phyloP scores from a whole-genome alignment of 2,888 invertebrate species.

The Galeruca laticollis region DNA sequence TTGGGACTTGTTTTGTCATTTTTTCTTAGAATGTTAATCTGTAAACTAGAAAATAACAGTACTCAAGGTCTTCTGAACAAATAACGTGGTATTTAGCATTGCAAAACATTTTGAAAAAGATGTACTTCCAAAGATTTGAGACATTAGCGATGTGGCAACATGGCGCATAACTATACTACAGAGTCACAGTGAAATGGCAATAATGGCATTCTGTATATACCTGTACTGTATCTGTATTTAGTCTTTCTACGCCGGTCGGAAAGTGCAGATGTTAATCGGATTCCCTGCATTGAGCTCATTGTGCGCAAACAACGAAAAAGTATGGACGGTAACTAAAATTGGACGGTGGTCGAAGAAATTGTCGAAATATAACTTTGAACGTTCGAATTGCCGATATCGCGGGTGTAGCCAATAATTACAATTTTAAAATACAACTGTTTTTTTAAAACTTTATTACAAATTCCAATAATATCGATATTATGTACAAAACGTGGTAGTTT shows the following conservation, averaged over 20 bases:
- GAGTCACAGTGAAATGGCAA: slow-evolving; percentile 1
- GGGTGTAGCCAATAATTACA: slow-evolving; percentile 18
- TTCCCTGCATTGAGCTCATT: slow-evolving; percentile 1
- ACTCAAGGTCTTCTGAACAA: no score
- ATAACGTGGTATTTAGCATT: no score
- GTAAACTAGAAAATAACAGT: no score
- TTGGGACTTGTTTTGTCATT: no score
- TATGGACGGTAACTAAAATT: slow-evolving; percentile 29
- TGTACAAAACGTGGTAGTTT: slow-evolving; percentile 19
- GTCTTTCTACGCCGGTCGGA: slow-evolving; percentile 1
- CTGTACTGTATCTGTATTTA: no score
- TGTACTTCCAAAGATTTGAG: background rate
- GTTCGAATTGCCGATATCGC: slow-evolving; percentile 16
- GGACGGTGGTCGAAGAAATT: slow-evolving; percentile 18
- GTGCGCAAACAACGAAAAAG: slow-evolving; percentile 28
- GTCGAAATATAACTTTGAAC: background rate
- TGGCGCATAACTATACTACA: background rate
- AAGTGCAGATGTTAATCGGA: background rate
- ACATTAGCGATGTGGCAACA: background rate
- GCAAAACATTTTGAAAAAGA: no score
- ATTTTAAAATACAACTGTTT: background rate
- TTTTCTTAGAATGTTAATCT: no score
- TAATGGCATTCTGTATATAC: background rate
- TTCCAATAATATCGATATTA: no score
- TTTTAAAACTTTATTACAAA: background rate